A percentile compares a stretch with the other conserved stretches of the same genome.
phyloP scores from a whole-genome alignment of 1,140 invertebrate genomes.

The Drosophila murphyi region DNA sequence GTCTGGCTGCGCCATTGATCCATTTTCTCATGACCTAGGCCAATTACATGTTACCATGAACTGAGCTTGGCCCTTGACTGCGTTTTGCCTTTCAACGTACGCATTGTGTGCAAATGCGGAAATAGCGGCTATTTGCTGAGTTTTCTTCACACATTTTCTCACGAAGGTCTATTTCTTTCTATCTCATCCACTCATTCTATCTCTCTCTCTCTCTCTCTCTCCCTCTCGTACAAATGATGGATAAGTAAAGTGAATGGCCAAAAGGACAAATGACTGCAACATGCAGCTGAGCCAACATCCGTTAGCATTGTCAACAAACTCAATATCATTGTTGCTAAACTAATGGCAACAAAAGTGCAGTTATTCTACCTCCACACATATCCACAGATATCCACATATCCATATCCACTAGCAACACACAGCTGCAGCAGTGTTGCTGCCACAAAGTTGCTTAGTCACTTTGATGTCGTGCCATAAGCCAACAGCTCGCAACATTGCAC shows the following conservation, averaged over 20 bases:
- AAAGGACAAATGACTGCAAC: constrained; percentile 58
- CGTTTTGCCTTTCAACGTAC: constrained; percentile 10
- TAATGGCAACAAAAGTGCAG: constrained; percentile 74
- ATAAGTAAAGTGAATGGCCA: constrained; percentile 68
- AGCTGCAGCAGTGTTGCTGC: constrained; percentile 50
- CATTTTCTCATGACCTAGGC: constrained; percentile 53
- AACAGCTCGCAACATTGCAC: constrained; percentile 20
- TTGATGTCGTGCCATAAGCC: constrained; percentile 24
- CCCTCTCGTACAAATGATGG: constrained; percentile 42
- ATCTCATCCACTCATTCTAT: no score
- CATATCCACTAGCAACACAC: constrained; percentile 18
- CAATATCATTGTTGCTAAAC: constrained; percentile 54
- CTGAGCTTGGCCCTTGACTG: constrained; percentile 9
- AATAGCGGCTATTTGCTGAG: constrained; percentile 24
- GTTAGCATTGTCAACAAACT: constrained; percentile 72
- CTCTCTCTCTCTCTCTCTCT: constrained; percentile 11
- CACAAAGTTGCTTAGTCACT: constrained; percentile 66
- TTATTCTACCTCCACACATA: constrained; percentile 30
- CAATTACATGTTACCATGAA: constrained; percentile 53
- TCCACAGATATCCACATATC: background rate
- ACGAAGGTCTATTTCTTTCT: constrained; percentile 46
- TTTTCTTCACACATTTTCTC: constrained; percentile 56
- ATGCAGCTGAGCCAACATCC: constrained; percentile 75
- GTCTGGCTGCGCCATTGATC: constrained; percentile 44
- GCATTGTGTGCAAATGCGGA: constrained; percentile 17